Conservation (phyloP, 2,113 vertebrate genomes). For the Psettodes erumei region DNA sequence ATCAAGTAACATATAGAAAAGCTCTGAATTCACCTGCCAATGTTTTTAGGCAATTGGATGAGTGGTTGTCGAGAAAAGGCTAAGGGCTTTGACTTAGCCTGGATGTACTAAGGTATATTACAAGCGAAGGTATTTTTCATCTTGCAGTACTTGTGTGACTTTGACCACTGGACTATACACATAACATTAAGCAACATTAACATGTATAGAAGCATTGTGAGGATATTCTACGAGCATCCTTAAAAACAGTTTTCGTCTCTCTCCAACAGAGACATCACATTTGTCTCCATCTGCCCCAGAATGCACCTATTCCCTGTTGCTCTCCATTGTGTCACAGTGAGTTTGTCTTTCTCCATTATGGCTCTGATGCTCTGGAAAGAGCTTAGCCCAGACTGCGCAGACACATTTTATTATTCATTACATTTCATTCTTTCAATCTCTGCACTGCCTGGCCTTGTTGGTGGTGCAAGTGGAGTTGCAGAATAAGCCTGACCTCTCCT, state of each 20-base stretch:
- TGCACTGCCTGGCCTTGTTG: conserved; percentile 24
- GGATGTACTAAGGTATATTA: not conserved
- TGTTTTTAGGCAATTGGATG: not conserved
- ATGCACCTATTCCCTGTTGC: conserved; percentile 62
- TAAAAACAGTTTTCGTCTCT: conserved; percentile 10
- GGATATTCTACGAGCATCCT: not conserved
- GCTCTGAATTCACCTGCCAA: too few species aligned
- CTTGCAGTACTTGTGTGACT: not conserved
- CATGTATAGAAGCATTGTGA: not conserved
- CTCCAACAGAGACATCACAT: conserved; percentile 54
- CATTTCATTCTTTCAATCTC: conserved; percentile 48
- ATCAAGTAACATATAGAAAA: too few species aligned
- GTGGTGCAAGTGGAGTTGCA: conserved; percentile 16
- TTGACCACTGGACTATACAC: not conserved
- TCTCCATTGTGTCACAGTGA: conserved; percentile 57
- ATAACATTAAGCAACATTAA: not conserved
- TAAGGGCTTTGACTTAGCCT: not conserved
- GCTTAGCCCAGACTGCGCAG: conserved; percentile 22
- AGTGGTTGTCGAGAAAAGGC: not conserved
- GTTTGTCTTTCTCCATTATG: conserved; percentile 73
- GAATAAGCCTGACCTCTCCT: not conserved
- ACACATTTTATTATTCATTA: conserved; percentile 66
- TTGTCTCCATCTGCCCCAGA: conserved; percentile 64
- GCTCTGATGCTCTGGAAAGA: conserved; percentile 53
- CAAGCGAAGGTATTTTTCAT: not conserved